phyloP scores from a whole-genome alignment of 2,888 invertebrate genomes.

The Amphimallon solstitiale region DNA sequence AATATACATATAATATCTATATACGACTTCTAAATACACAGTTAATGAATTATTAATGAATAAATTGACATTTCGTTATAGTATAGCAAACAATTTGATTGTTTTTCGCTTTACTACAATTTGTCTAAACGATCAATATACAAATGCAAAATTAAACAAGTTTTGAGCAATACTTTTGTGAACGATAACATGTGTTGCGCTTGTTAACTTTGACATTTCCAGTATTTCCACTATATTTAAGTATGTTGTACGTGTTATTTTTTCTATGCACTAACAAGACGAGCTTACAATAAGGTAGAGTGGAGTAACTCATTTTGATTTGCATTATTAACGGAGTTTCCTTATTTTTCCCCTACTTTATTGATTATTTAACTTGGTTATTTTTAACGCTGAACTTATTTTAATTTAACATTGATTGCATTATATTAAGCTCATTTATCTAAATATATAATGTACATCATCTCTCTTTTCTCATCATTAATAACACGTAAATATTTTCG shows the following conservation, averaged over 20 bases:
- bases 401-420: constrained; percentile 25
- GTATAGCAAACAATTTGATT: constrained; percentile 46
- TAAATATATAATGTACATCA: constrained; percentile 5
- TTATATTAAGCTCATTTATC: constrained; percentile 32
- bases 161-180: constrained; percentile 29
- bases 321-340: constrained; percentile 1
- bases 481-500: constrained; percentile 23
- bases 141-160: constrained; percentile 25
- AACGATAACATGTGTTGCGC: constrained; percentile 22
- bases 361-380: not conserved
- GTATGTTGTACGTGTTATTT: not conserved
- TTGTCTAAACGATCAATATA: constrained; percentile 19
- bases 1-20: constrained; percentile 24
- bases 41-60: constrained; percentile 17
- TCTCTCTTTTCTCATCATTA: constrained; percentile 2
- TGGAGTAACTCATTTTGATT: constrained; percentile 5
- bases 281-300: not conserved
- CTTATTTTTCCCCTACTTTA: no score
- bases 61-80: constrained; percentile 31
- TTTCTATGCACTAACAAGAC: not conserved
- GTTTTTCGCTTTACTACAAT: constrained; percentile 45
- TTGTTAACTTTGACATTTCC: constrained; percentile 7
- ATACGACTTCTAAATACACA: constrained; percentile 18
- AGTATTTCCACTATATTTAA: not conserved
- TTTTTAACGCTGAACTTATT: constrained; percentile 4